Evolutionary conservation across 2,888 invertebrate species (phyloP).

Genomic region (Nephrotoma guestfalica): DNA sequence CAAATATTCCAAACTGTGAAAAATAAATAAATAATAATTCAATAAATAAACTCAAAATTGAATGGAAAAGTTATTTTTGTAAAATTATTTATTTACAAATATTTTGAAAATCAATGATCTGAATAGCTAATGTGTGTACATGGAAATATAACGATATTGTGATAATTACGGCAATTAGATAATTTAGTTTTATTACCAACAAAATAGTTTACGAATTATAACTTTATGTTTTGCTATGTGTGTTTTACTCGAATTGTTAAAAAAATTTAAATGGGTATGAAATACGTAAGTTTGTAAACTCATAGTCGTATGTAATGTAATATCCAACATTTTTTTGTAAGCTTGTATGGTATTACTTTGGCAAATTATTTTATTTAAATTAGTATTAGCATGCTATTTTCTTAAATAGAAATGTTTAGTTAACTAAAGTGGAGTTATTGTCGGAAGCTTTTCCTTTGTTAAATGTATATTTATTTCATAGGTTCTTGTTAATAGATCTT

Average conservation of each 20-base stretch:
- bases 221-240: not conserved
- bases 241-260: not conserved
- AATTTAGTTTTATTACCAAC: not conserved
- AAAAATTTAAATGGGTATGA: too few species aligned
- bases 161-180: not conserved
- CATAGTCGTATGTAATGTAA: too few species aligned
- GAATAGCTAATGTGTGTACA: not conserved
- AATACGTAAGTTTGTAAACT: too few species aligned
- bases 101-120: not conserved
- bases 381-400: not conserved
- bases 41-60: not conserved
- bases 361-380: not conserved
- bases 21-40: not conserved
- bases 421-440: not conserved
- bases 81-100: not conserved
- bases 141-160: not conserved
- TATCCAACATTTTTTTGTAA: not conserved
- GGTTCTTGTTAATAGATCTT: not conserved
- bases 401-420: not conserved
- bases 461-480: not conserved
- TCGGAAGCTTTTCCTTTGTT: not conserved
- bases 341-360: not conserved
- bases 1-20: not conserved
- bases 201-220: not conserved
- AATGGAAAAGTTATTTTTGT: not conserved